phyloP scores from a whole-genome alignment of 2,797 vertebrate genomes.

The Phoxinus dragarum region DNA sequence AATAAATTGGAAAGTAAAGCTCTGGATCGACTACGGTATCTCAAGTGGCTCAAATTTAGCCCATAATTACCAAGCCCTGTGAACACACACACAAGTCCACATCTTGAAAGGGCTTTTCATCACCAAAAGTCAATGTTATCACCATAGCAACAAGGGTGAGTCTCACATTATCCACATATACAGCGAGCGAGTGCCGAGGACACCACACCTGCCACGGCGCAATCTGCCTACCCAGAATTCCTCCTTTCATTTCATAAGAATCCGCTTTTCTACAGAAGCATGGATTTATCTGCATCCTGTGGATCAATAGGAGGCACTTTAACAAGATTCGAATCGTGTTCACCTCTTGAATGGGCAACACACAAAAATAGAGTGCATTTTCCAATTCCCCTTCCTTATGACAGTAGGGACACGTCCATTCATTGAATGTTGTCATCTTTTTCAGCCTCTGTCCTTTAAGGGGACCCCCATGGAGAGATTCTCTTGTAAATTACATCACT shows the following conservation, averaged over 20 bases:
- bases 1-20: conserved; percentile 56
- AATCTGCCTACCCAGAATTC: conserved; percentile 58
- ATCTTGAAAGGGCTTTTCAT: conserved; percentile 65
- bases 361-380: conserved; percentile 68
- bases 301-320: conserved; percentile 75
- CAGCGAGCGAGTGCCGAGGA: conserved; percentile 36
- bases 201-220: conserved; percentile 60
- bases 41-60: conserved; percentile 64
- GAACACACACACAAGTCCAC: conserved; percentile 58
- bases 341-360: conserved; percentile 74
- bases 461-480: conserved; percentile 75
- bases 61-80: conserved; percentile 59
- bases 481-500: conserved; percentile 78
- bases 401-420: conserved; percentile 66
- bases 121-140: conserved; percentile 66
- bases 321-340: conserved; percentile 68
- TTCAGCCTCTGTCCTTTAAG: conserved; percentile 64
- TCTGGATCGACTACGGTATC: conserved; percentile 52
- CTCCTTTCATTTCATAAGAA: conserved; percentile 60
- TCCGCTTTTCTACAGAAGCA: conserved; percentile 60
- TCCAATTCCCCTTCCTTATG: conserved; percentile 61
- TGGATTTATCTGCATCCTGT: conserved; percentile 71
- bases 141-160: conserved; percentile 63
- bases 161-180: conserved; percentile 57
- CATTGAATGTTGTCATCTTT: conserved; percentile 69